phyloP scores from a whole-genome alignment of 2,797 vertebrate genomes.

The Synaphobranchus kaupii region DNA sequence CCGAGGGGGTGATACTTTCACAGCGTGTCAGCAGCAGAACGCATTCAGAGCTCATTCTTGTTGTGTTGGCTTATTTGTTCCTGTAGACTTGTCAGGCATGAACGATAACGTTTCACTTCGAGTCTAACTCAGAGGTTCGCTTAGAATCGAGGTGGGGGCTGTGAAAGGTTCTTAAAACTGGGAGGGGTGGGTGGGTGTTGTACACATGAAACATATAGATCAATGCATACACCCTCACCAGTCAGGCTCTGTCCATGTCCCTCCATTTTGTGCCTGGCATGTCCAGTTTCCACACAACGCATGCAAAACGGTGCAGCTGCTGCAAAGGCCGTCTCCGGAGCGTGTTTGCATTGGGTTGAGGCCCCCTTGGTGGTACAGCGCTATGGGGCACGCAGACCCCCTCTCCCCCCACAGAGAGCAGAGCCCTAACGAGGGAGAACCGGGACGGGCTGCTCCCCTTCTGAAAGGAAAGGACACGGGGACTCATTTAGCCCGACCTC shows the following conservation, averaged over 20 bases:
- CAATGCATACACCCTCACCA: neutral
- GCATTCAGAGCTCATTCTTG: neutral
- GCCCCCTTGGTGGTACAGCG: neutral
- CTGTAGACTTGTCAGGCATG: neutral
- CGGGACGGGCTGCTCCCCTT: neutral
- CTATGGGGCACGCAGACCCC: neutral
- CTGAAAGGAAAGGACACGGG: conserved; percentile 3
- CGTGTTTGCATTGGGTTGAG: too few species aligned
- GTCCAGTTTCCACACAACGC: neutral
- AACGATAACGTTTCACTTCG: neutral
- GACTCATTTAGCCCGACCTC: conserved; percentile 29
- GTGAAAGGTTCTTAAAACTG: neutral
- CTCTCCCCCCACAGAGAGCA: too few species aligned
- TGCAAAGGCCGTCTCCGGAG: neutral
- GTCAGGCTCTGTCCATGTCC: neutral
- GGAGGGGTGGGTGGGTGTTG: too few species aligned
- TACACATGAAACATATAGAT: neutral
- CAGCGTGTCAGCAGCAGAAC: neutral
- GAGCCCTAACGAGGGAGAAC: neutral
- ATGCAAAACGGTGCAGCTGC: neutral
- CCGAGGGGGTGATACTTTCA: conserved; percentile 12
- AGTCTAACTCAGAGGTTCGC: neutral
- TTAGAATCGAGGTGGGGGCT: neutral
- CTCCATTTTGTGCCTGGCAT: neutral
- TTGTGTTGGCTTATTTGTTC: neutral